Percentiles rank a stretch among this genome's conserved stretches.
These are phyloP conservation scores for Melanaphis sacchari DNA, from an alignment of 1,140 invertebrate species.

Conservation along the genomic window DNA sequence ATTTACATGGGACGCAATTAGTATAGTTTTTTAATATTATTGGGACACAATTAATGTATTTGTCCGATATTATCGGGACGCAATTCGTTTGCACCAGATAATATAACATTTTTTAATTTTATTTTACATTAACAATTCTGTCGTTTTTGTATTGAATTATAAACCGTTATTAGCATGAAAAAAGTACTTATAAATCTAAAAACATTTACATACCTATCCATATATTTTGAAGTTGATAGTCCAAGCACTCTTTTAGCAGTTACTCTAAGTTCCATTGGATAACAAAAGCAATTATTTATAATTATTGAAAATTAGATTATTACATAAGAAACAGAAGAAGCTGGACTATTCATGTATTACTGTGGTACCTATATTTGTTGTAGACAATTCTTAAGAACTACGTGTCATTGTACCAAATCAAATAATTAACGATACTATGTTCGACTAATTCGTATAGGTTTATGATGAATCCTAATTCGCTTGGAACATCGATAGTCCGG, in stretches of 20 bases:
- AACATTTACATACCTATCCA: background rate
- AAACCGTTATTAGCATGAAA: background rate
- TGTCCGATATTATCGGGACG: no score
- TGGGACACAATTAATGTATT: no score
- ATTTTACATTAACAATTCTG: background rate
- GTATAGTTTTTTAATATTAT: no score
- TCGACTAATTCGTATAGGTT: background rate
- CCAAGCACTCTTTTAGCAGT: no score
- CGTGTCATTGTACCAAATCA: background rate
- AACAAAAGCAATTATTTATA: no score
- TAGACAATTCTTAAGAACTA: background rate
- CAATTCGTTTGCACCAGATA: no score
- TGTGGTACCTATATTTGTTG: background rate
- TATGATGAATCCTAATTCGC: background rate
- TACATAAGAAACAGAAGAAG: background rate
- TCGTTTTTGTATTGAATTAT: background rate
- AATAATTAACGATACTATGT: background rate
- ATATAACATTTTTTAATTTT: background rate
- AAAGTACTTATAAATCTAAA: background rate
- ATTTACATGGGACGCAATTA: no score
- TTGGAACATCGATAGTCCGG: background rate
- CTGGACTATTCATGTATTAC: background rate
- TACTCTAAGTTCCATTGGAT: background rate
- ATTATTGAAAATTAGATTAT: no score
- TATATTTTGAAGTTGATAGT: background rate